A percentile compares a stretch with the other conserved stretches of the same genome.
Conservation (phyloP, 2,113 vertebrate species). For the Megalops atlanticus region DNA sequence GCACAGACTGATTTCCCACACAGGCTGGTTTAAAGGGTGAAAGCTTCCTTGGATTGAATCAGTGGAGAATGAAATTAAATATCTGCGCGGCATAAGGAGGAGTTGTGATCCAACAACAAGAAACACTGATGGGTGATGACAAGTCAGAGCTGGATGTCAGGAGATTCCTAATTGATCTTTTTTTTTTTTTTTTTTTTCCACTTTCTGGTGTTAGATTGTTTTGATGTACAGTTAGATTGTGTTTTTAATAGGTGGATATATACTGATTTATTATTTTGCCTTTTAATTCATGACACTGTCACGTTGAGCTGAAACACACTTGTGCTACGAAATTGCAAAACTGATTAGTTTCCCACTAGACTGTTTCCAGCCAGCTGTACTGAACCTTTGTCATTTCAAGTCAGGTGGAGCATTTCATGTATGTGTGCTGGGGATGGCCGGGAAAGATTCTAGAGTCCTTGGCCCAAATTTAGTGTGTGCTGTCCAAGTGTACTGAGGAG, state of each 20-base stretch:
- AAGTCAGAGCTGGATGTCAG: neutral
- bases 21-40: neutral
- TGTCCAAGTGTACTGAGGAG: neutral
- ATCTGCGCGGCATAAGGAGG: slow-evolving; percentile 12
- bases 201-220: neutral
- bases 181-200: neutral
- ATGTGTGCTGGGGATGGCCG: neutral
- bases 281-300: neutral
- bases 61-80: slow-evolving; percentile 36
- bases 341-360: neutral
- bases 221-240: neutral
- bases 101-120: neutral
- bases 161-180: neutral
- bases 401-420: slow-evolving; percentile 10
- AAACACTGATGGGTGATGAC: slow-evolving; percentile 15
- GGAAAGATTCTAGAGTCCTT: neutral
- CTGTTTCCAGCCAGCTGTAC: neutral
- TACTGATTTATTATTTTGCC: neutral
- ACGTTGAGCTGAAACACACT: neutral
- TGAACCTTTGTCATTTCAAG: slow-evolving; percentile 12
- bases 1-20: neutral
- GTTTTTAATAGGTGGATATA: neutral
- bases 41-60: slow-evolving; percentile 13
- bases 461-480: neutral
- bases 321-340: neutral